Evolutionary conservation across 2,888 invertebrate species (phyloP).

Genomic region (Phaonia tiefii): DNA sequence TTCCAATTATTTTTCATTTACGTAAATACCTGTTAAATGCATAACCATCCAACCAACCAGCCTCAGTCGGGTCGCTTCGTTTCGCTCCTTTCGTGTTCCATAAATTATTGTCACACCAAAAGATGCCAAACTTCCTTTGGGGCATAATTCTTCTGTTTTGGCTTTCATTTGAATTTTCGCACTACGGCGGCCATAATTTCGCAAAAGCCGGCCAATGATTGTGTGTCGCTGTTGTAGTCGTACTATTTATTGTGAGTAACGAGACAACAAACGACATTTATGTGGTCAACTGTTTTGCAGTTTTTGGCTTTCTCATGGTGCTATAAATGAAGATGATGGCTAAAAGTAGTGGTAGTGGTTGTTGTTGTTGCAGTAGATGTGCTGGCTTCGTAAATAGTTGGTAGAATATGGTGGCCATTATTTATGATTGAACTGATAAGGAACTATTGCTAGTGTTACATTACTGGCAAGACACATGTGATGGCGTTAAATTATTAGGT

Average conservation of each 20-base stretch:
- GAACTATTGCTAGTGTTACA: slow-evolving; percentile 4
- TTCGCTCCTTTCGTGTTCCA: slow-evolving; percentile 51
- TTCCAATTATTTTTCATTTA: slow-evolving; percentile 41
- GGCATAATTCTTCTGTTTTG: slow-evolving; percentile 21
- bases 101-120: slow-evolving; percentile 62
- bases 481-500: slow-evolving; percentile 36
- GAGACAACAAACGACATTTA: neutral
- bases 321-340: slow-evolving; percentile 1
- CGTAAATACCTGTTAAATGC: slow-evolving; percentile 9
- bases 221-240: too few relatives aligned
- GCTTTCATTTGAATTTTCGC: neutral
- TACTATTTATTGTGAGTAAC: neutral
- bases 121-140: slow-evolving; percentile 33
- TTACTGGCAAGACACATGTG: neutral
- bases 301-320: neutral
- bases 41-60: neutral
- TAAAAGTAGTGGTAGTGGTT: too few relatives aligned
- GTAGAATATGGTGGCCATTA: slow-evolving; percentile 50
- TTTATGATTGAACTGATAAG: slow-evolving; percentile 61
- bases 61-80: neutral
- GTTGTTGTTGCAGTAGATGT: too few relatives aligned
- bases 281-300: slow-evolving; percentile 2
- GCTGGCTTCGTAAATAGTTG: neutral
- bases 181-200: neutral
- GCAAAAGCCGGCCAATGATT: neutral